These are phyloP conservation scores for Perca schrenkii DNA, from an alignment of 2,113 vertebrate genomes.

Conservation along the genomic window DNA sequence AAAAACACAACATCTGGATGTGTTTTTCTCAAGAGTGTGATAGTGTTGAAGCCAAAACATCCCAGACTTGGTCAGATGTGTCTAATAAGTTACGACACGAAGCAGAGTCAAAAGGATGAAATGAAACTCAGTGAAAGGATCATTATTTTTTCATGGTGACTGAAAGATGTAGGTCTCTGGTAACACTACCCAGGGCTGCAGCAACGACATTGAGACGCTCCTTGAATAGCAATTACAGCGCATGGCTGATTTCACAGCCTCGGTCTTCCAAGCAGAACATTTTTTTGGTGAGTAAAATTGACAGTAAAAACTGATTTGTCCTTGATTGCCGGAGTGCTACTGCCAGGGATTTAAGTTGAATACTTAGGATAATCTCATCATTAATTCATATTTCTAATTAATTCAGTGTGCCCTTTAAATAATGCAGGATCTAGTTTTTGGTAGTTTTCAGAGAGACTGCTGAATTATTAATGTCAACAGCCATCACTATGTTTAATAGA, in stretches of 20 bases:
- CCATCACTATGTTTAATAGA: constrained; percentile 62
- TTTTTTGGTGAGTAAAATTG: constrained; percentile 23
- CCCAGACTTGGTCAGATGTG: constrained; percentile 30
- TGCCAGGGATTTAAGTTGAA: constrained; percentile 54
- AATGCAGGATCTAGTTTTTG: constrained; percentile 74
- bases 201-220: constrained; percentile 58
- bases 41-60: constrained; percentile 34
- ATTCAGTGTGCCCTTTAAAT: constrained; percentile 77
- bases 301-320: constrained; percentile 39
- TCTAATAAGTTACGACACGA: constrained; percentile 41
- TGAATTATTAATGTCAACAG: constrained; percentile 79
- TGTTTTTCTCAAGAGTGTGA: constrained; percentile 5
- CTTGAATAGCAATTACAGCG: constrained; percentile 69
- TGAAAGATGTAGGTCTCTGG: constrained; percentile 69
- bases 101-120: constrained; percentile 59
- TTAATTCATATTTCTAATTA: constrained; percentile 80
- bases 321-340: constrained; percentile 37
- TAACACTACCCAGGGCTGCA: constrained; percentile 51
- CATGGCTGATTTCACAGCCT: constrained; percentile 46
- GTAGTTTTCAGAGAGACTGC: constrained; percentile 62
- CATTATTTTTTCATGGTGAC: constrained; percentile 70
- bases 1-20: not conserved
- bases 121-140: constrained; percentile 54
- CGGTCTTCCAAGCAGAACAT: constrained; percentile 16
- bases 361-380: constrained; percentile 78